phyloP scores from a whole-genome alignment of 2,113 vertebrate species.

The Oxyura jamaicensis region DNA sequence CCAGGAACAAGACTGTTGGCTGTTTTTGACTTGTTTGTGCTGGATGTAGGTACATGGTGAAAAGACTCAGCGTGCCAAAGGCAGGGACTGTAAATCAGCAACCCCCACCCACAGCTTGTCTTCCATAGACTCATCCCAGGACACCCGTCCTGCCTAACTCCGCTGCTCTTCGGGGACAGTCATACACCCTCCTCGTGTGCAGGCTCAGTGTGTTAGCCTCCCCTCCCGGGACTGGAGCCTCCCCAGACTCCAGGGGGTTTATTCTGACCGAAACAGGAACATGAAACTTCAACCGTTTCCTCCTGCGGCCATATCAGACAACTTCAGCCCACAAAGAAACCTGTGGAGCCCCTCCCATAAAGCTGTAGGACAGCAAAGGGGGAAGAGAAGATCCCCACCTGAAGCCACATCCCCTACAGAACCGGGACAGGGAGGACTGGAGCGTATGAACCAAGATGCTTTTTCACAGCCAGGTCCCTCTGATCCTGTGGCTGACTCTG shows the following conservation, averaged over 20 bases:
- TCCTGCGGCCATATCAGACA: neutral
- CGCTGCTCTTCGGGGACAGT: neutral
- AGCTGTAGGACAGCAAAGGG: neutral
- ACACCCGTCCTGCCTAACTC: neutral
- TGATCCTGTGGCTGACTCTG: neutral
- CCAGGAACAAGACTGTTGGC: neutral
- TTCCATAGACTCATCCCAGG: neutral
- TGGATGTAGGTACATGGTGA: neutral
- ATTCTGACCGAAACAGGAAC: neutral
- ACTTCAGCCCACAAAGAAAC: neutral
- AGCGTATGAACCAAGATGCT: neutral
- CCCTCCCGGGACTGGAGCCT: neutral
- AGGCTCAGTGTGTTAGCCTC: neutral
- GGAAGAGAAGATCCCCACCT: neutral
- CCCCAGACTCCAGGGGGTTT: neutral
- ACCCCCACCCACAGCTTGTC: neutral
- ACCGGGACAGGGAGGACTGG: neutral
- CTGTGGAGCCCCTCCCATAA: neutral
- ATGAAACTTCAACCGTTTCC: neutral
- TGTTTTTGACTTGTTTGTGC: neutral
- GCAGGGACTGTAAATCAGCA: neutral
- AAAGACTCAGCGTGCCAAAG: neutral
- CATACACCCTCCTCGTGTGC: neutral
- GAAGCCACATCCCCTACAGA: neutral
- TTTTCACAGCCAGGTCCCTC: neutral